phyloP scores from a whole-genome alignment of 2,888 invertebrate genomes.

The Mongoloraphidia duomilia region DNA sequence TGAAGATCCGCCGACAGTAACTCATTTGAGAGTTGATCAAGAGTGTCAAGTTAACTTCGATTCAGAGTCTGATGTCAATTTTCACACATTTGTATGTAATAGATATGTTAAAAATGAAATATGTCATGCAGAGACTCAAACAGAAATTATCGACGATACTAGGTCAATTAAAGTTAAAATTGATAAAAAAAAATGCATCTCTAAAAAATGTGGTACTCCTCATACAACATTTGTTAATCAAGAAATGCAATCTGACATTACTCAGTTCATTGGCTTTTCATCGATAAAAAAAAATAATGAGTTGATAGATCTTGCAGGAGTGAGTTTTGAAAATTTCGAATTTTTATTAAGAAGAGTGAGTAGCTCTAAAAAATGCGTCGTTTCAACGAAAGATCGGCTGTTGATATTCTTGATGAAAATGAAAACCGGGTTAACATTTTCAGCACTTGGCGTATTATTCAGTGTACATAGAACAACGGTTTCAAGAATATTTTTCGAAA shows the following conservation, averaged over 20 bases:
- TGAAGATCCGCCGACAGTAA: background rate
- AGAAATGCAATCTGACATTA: conserved; percentile 1
- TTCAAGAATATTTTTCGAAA: background rate
- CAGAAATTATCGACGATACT: conserved; percentile 5
- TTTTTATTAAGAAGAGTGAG: conserved; percentile 9
- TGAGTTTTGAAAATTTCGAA: conserved; percentile 8
- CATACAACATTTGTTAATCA: background rate
- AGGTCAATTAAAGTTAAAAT: too few relatives aligned
- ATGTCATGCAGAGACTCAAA: conserved; percentile 8
- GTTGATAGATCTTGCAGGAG: conserved; percentile 9
- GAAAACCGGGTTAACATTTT: conserved; percentile 15
- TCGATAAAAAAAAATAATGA: conserved; percentile 8
- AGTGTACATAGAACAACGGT: conserved; percentile 11
- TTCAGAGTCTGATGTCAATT: background rate
- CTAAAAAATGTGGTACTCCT: conserved; percentile 3
- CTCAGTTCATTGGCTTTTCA: conserved; percentile 6
- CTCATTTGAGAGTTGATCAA: conserved; percentile 3
- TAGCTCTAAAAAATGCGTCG: background rate
- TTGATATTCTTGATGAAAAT: conserved; percentile 15
- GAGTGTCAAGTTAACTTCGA: conserved; percentile 7
- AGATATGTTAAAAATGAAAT: conserved; percentile 1
- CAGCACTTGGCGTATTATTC: conserved; percentile 13
- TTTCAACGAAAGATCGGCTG: conserved; percentile 11
- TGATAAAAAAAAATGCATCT: too few relatives aligned
- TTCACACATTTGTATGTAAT: conserved; percentile 9